Evolutionary conservation across 2,888 invertebrate genomes (phyloP).

Genomic region (Latheticus oryzae): DNA sequence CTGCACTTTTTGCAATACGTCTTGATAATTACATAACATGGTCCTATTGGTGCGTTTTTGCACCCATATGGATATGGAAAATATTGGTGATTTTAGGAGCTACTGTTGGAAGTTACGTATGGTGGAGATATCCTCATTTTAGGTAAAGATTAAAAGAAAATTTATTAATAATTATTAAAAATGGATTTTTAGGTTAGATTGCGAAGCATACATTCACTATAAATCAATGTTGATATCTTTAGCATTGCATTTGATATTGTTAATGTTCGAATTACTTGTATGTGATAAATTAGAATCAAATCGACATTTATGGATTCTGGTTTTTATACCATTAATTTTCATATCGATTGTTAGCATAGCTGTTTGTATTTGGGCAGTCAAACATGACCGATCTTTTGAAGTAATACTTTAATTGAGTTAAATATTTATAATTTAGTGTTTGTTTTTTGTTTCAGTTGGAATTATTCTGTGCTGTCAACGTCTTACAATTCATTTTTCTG

Average conservation of each 20-base stretch:
- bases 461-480: conserved; percentile 96
- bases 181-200: conserved; percentile 92
- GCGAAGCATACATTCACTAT: conserved; percentile 96
- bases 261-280: conserved; percentile 96
- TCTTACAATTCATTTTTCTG: conserved; percentile 96
- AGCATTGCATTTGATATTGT: conserved; percentile 90
- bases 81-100: conserved; percentile 90
- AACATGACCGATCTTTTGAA: conserved; percentile 98
- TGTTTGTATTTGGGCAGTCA: conserved; percentile 98
- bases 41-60: conserved; percentile 96
- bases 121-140: conserved; percentile 97
- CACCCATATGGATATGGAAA: conserved; percentile 99
- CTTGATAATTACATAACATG: conserved; percentile 90
- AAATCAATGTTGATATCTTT: conserved; percentile 98
- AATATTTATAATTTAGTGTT: neutral
- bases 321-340: conserved; percentile 95
- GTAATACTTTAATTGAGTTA: no score
- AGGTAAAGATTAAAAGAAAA: no score
- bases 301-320: conserved; percentile 88
- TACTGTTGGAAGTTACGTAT: conserved; percentile 91
- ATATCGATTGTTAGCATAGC: conserved; percentile 97
- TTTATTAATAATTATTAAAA: no score
- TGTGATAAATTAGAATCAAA: conserved; percentile 94
- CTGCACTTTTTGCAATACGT: conserved; percentile 88
- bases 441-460: conserved; percentile 86